These are phyloP conservation scores for Sphaeramia orbicularis DNA, from an alignment of 2,797 vertebrate genomes.

Conservation along the genomic window DNA sequence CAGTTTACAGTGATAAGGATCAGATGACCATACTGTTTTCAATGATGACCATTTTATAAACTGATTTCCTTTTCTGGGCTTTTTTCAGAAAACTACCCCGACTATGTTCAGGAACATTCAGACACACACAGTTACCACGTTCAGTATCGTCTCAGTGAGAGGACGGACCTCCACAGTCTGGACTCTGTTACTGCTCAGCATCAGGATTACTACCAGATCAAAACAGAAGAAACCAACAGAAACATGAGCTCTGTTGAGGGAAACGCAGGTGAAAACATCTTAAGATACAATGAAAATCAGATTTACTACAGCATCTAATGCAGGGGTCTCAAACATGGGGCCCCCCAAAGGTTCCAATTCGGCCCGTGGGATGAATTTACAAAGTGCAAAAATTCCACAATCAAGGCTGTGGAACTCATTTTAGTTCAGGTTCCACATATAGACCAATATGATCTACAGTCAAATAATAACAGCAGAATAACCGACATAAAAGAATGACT, in stretches of 20 bases:
- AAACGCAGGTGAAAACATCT: conserved; percentile 40
- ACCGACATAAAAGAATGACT: too few species aligned
- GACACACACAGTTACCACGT: conserved; percentile 32
- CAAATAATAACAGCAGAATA: too few species aligned
- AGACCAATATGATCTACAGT: too few species aligned
- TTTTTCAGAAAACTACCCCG: conserved; percentile 46
- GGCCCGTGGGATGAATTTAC: too few species aligned
- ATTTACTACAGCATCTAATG: too few species aligned
- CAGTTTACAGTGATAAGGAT: too few species aligned
- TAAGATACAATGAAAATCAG: background rate
- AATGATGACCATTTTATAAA: background rate
- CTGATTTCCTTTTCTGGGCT: background rate
- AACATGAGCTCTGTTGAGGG: conserved; percentile 1
- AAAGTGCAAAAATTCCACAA: too few species aligned
- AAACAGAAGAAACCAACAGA: conserved; percentile 24
- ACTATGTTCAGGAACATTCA: conserved; percentile 28
- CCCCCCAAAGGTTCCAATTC: too few species aligned
- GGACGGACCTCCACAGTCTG: conserved; percentile 44
- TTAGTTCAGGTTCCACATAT: too few species aligned
- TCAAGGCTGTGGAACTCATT: too few species aligned
- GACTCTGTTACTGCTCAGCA: conserved; percentile 30
- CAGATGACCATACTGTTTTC: background rate
- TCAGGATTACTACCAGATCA: conserved; percentile 43
- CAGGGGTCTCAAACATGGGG: too few species aligned
- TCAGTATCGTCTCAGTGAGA: conserved; percentile 35